These are phyloP conservation scores for Vipera ursinii DNA, from an alignment of 2,797 vertebrate species.

Conservation along the genomic window DNA sequence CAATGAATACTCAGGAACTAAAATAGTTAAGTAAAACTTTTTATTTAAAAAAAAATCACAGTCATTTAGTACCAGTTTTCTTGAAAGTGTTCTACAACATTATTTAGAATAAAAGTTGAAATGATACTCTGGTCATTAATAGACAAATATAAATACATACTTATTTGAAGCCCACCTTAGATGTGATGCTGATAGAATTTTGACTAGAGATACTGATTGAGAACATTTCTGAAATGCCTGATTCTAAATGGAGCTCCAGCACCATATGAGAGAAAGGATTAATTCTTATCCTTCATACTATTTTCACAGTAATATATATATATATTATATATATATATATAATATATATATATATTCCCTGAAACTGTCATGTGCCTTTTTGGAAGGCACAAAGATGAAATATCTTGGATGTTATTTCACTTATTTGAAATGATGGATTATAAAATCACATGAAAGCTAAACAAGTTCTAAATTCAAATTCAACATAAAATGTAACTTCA, in stretches of 20 bases:
- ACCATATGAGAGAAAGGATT: background rate
- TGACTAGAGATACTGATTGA: background rate
- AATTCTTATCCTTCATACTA: background rate
- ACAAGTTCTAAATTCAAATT: background rate
- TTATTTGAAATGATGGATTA: background rate
- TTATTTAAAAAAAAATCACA: conserved; percentile 18
- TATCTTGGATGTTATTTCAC: background rate
- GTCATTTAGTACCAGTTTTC: background rate
- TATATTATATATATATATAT: background rate
- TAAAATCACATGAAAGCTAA: background rate
- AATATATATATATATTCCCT: background rate
- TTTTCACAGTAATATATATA: background rate
- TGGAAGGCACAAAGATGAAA: background rate
- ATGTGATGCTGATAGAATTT: background rate
- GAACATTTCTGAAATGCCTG: background rate
- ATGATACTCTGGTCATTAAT: conserved; percentile 2
- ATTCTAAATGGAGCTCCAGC: background rate
- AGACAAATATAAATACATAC: background rate
- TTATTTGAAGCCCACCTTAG: background rate
- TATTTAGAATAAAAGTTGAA: conserved; percentile 11
- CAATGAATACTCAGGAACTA: background rate
- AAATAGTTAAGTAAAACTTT: conserved; percentile 6
- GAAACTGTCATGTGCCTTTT: background rate
- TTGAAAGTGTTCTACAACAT: conserved; percentile 1
- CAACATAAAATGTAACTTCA: background rate